A percentile compares a stretch with the other conserved stretches of the same genome.
These are phyloP conservation scores for Eueremaeus valkanovi DNA, from an alignment of 2,888 invertebrate species.

Conservation along the genomic window DNA sequence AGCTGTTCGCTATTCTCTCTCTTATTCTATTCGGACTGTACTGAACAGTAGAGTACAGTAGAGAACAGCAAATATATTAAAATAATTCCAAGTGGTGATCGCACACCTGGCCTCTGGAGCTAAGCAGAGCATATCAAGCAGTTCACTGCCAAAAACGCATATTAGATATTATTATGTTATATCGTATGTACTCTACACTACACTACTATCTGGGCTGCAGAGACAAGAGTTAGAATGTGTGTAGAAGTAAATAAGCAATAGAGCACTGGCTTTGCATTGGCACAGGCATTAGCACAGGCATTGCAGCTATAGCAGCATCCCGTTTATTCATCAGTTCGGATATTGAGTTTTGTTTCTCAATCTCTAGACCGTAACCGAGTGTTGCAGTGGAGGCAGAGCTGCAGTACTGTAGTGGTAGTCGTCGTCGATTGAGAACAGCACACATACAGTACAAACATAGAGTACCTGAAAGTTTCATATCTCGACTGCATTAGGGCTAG, in stretches of 20 bases:
- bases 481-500: slow-evolving; percentile 24
- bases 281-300: slow-evolving; percentile 1
- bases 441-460: background rate
- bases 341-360: slow-evolving; percentile 36
- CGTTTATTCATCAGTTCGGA: slow-evolving; percentile 35
- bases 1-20: background rate
- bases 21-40: background rate
- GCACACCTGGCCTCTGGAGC: slow-evolving; percentile 31
- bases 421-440: background rate
- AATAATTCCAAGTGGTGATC: slow-evolving; percentile 33
- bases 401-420: background rate
- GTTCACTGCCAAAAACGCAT: slow-evolving; percentile 28
- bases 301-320: slow-evolving; percentile 3
- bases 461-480: slow-evolving; percentile 29
- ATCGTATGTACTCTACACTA: too few species aligned
- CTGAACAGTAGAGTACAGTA: too few species aligned
- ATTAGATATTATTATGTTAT: background rate
- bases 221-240: slow-evolving; percentile 31
- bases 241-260: slow-evolving; percentile 22
- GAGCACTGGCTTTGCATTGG: background rate
- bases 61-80: slow-evolving; percentile 21
- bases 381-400: background rate
- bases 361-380: slow-evolving; percentile 37
- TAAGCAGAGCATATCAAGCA: slow-evolving; percentile 37
- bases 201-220: too few species aligned